Base-by-base conservation (phyloP, 2,113 vertebrate species). In the Perca fluviatilis region DNA sequence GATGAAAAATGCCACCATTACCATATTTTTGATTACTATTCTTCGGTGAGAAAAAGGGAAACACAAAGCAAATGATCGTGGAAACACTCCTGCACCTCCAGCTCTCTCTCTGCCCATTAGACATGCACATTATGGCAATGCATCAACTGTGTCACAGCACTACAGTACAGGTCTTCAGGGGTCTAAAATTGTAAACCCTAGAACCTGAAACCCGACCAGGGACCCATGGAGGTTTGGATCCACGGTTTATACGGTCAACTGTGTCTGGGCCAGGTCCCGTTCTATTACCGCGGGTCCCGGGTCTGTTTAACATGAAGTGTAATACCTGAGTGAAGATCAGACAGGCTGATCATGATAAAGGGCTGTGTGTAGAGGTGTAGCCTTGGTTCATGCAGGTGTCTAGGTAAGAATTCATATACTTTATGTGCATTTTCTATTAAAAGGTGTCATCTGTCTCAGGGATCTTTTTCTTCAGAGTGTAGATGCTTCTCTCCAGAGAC, bases 401-500 rank as follows among this genome's bases (percentile, higher is more conserved):
- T n/a, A 11, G 6, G 14, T 61, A 50, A 64, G 15, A 46, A 46
- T 64, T 74, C 21, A 2, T 14, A 54, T 43, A 54, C 9, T n/a
- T 56, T 5, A 46, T 33, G 7, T 65, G 40, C 50, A 51, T 58
- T 56, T 57, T 72, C 7, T 40, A 4, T 61, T 50, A 3, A 70
- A 82, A 67, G 14, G 36, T 63, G 21, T 50, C 7, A 43, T 56
- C 47, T 66, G 30, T 64, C 21, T 57, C 40, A 15, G 40, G 51
- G 47, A 75, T 61, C 2, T 21, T 80, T 78, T 77, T 61, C 88
- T 96, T 96, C 67, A 95, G 89, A 53, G 91, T 88, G 21, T 86
- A 80, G 30, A 95, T 95, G 30, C 95, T 94, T 61, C 95, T 95
- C 86, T 95, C 93, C 76, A 96, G 93, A 96, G 93, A 95, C 78